Evolutionary conservation across 2,797 vertebrate genomes (phyloP).

Genomic region (Allobates femoralis): DNA sequence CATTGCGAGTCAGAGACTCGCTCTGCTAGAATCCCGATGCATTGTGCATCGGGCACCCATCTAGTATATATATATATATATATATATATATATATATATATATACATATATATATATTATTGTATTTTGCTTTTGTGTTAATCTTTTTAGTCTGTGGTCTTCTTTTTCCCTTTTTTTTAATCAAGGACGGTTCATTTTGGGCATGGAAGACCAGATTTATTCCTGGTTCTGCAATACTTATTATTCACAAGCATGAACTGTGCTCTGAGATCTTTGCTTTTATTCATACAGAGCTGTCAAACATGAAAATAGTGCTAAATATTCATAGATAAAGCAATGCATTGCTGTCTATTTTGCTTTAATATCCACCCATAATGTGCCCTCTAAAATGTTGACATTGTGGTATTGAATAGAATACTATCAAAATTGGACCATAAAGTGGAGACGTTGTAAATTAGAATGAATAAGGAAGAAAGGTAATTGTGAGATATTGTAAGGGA

Average conservation of each 20-base stretch:
- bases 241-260: neutral
- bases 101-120: too few species aligned
- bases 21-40: too few species aligned
- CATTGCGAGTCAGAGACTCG: too few species aligned
- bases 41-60: too few species aligned
- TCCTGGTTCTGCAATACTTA: neutral
- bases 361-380: neutral
- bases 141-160: too few species aligned
- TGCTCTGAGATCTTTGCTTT: neutral
- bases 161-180: too few species aligned
- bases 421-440: neutral
- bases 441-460: neutral
- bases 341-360: neutral
- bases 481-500: too few species aligned
- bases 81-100: too few species aligned
- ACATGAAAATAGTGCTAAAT: neutral
- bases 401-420: neutral
- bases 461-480: neutral
- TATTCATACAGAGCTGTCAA: neutral
- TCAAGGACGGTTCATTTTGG: conserved; percentile 3
- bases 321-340: neutral
- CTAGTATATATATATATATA: too few species aligned
- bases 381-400: neutral
- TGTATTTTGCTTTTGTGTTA: too few species aligned
- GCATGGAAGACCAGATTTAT: neutral